Evolutionary conservation across 2,113 vertebrate species (phyloP).

Genomic region (Lagopus muta): DNA sequence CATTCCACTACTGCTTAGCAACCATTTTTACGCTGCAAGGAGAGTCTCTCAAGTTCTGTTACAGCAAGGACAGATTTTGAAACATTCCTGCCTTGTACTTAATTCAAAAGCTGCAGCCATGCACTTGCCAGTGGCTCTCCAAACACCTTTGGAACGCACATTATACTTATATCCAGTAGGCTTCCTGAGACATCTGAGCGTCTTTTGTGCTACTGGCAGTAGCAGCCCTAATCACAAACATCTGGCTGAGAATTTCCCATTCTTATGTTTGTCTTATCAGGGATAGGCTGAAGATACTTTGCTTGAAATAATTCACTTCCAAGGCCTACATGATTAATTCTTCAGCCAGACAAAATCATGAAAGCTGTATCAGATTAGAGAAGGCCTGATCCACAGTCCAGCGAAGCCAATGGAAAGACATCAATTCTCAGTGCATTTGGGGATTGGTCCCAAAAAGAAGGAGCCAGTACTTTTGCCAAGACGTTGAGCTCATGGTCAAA

Average conservation of each 20-base stretch:
- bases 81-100: not conserved
- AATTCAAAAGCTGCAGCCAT: not conserved
- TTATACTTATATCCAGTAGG: not conserved
- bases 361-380: not conserved
- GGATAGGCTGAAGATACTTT: not conserved
- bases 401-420: not conserved
- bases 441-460: not conserved
- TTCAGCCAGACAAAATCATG: not conserved
- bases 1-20: not conserved
- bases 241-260: not conserved
- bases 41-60: not conserved
- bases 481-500: not conserved
- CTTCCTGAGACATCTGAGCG: not conserved
- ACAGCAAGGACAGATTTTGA: not conserved
- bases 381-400: not conserved
- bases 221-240: not conserved
- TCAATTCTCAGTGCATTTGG: not conserved
- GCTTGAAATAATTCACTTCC: not conserved
- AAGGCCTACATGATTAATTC: not conserved
- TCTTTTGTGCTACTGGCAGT: not conserved
- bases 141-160: not conserved
- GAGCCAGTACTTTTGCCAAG: not conserved
- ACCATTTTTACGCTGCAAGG: not conserved
- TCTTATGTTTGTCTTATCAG: not conserved
- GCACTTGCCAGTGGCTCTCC: not conserved